Evolutionary conservation across 1,140 invertebrate genomes (phyloP), one percentile per base, ranked within the genome.

Genomic region (Gyrodactylus bullatarudis): DNA sequence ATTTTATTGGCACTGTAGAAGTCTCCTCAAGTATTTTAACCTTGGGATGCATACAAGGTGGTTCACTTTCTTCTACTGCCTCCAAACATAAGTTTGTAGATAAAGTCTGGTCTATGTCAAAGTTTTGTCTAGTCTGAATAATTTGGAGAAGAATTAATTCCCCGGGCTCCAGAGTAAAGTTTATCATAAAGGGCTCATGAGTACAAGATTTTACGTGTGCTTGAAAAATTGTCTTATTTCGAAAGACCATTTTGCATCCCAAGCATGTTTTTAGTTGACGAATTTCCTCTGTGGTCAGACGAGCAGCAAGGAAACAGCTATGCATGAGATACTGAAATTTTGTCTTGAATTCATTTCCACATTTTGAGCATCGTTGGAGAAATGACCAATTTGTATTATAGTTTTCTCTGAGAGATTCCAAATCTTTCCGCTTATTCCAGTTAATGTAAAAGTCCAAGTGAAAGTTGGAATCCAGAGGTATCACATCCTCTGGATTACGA

Each of bases 281-380:
- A 21, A 71, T 24, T 71, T 71, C 70, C 21, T 23, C 24, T 19
- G 70, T 20, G 20, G 21, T 71, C 23, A 71, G n/a, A 1, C 20
- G 16, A n/a, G 21, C 24, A 16, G 20, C 20, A 20, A 23, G 26
- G 24, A 71, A 71, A n/a, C 70, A 71, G 16, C 21, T 71, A n/a
- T 71, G 70, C 23, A 71, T 2, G 20, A 71, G 20, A n/a, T 71
- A 71, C 1, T 23, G 8, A 24, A 71, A 23, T 24, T 23, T 24
- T 71, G 20, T 8, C 24, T 71, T 71, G n/a, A 71, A 71, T 71
- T 71, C 24, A 24, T 71, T 71, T 1, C 70, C 70, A 71, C 70
- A 71, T 25, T 25, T 25, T 1, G 20, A 23, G 23, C 70, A 71
- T 1, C 23, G 23, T 16, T 20, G 20, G 1, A 25, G 21, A 71